Conservation (phyloP, 2,113 vertebrate species). For the Ursus arctos region DNA sequence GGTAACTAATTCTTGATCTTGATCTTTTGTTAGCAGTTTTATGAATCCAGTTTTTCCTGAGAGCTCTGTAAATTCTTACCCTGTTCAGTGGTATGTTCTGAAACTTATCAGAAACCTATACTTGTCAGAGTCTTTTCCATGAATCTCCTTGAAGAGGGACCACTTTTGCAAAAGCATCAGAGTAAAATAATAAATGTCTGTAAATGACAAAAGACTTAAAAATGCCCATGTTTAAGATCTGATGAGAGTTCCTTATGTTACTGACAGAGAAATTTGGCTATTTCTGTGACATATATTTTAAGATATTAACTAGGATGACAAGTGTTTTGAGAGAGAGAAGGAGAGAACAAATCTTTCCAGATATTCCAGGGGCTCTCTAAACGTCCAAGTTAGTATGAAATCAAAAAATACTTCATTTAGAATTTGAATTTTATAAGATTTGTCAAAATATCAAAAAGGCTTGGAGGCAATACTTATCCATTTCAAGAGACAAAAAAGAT, state of each 20-base stretch:
- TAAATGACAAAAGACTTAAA: not conserved
- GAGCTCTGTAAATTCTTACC: not conserved
- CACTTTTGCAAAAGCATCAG: not conserved
- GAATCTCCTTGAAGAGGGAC: not conserved
- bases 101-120: not conserved
- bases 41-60: not conserved
- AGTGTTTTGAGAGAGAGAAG: not conserved
- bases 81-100: not conserved
- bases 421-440: not conserved
- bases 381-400: not conserved
- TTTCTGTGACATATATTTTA: not conserved
- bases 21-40: not conserved
- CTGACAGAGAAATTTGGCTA: not conserved
- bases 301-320: not conserved
- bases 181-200: not conserved
- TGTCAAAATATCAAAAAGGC: not conserved
- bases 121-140: not conserved
- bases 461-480: not conserved
- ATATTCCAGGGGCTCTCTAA: not conserved
- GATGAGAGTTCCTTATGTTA: not conserved
- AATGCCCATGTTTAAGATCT: not conserved
- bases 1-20: not conserved
- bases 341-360: not conserved
- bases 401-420: not conserved
- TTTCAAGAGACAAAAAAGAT: not conserved